Evolutionary conservation across 2,113 vertebrate species (phyloP).

Genomic region (Oncorhynchus keta): DNA sequence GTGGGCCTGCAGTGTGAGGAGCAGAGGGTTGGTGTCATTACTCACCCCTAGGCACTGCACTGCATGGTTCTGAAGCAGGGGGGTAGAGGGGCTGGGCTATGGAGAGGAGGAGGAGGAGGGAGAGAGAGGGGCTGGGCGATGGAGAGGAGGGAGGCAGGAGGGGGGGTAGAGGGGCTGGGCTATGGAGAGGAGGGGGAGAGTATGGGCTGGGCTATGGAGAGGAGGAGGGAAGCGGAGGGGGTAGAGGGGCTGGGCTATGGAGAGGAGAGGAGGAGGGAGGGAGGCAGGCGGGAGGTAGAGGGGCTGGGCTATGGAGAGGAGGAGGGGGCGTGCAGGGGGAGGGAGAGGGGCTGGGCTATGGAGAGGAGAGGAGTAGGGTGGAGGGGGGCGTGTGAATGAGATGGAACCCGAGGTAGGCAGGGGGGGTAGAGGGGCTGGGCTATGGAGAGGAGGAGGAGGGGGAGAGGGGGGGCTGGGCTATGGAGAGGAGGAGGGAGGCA

Average conservation of each 20-base stretch:
- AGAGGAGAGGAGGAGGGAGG: no score
- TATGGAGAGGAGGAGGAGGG: no score
- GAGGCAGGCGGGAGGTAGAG: no score
- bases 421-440: background rate
- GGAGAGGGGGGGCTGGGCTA: background rate
- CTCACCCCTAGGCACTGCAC: conserved; percentile 39
- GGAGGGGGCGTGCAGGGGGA: no score
- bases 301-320: no score
- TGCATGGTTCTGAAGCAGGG: background rate
- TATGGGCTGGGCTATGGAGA: no score
- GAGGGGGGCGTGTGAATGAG: background rate
- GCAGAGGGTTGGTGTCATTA: conserved; percentile 6
- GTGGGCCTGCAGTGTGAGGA: background rate
- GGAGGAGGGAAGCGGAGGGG: accelerated
- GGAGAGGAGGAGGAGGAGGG: background rate
- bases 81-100: background rate
- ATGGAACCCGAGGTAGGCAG: background rate
- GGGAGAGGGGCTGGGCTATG: background rate
- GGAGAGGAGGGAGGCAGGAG: no score
- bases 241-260: no score
- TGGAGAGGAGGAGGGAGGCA: background rate
- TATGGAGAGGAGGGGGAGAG: no score
- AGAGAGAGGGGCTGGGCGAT: background rate
- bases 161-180: no score
- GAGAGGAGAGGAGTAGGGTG: no score